Conservation (phyloP, 2,888 invertebrate genomes). For the Himalopsyche tibetana region DNA sequence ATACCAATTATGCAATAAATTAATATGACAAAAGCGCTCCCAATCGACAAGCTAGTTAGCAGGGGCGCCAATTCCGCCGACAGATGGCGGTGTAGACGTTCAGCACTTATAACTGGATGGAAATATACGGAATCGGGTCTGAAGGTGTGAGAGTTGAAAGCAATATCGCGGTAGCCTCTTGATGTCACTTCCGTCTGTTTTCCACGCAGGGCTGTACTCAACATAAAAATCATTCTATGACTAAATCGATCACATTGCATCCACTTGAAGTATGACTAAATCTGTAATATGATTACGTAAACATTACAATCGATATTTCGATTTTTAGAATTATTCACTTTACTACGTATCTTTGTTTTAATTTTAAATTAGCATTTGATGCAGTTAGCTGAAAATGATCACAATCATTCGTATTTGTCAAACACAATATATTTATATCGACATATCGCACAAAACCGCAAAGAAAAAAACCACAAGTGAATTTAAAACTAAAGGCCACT, state of each 20-base stretch:
- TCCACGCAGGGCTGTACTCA: conserved; percentile 58
- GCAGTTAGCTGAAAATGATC: too few species aligned
- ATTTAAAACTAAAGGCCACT: too few species aligned
- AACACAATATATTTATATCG: background rate
- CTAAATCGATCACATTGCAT: background rate
- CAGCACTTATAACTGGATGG: conserved; percentile 10
- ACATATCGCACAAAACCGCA: too few species aligned
- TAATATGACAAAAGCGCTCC: conserved; percentile 62
- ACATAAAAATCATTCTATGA: background rate
- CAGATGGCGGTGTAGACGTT: conserved; percentile 7
- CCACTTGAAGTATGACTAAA: background rate
- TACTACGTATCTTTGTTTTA: too few species aligned
- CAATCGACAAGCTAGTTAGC: conserved; percentile 60
- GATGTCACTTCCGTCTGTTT: conserved; percentile 71
- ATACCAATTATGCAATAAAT: conserved; percentile 65
- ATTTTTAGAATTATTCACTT: too few species aligned
- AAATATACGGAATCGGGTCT: conserved; percentile 7
- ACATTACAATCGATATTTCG: too few species aligned
- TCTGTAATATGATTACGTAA: background rate
- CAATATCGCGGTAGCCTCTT: conserved; percentile 71
- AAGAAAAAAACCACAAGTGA: too few species aligned
- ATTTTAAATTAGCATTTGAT: too few species aligned
- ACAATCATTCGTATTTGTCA: background rate
- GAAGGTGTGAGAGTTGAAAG: conserved; percentile 62
- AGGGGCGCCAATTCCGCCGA: conserved; percentile 29